These are phyloP conservation scores for Vanacampus margaritifer DNA, from an alignment of 2,113 vertebrate species.

Conservation along the genomic window DNA sequence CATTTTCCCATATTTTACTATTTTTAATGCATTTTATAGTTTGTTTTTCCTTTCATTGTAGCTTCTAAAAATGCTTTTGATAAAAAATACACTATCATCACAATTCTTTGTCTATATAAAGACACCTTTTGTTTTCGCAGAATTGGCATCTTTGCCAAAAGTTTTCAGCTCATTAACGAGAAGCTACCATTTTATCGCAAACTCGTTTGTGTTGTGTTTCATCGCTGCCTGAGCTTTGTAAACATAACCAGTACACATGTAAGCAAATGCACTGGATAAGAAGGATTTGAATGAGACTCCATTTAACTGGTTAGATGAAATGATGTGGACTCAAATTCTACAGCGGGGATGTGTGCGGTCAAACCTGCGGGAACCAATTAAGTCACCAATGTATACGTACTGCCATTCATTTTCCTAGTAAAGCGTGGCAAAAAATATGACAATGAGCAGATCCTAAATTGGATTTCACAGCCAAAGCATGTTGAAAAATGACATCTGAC, in stretches of 20 bases:
- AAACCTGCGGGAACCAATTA: too few species aligned
- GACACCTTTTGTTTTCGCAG: conserved; percentile 8
- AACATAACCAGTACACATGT: neutral
- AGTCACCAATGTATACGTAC: too few species aligned
- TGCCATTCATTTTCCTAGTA: too few species aligned
- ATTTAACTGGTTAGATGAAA: too few species aligned
- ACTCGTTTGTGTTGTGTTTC: neutral
- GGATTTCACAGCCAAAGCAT: neutral
- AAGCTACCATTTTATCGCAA: neutral
- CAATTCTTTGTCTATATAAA: conserved; percentile 7
- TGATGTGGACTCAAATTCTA: too few species aligned
- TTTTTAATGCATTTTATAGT: neutral
- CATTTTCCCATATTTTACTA: neutral
- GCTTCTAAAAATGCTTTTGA: neutral
- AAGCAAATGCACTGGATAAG: neutral
- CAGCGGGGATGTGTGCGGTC: too few species aligned
- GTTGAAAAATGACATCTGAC: conserved; percentile 10
- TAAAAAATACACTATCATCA: neutral
- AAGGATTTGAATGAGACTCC: neutral
- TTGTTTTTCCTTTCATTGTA: conserved; percentile 3
- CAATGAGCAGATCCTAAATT: neutral
- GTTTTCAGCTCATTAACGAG: conserved; percentile 24
- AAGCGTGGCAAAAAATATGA: neutral
- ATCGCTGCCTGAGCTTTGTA: neutral
- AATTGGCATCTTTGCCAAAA: conserved; percentile 15